A percentile compares a stretch with the other conserved stretches of the same genome.
Evolutionary conservation across 2,113 vertebrate species (phyloP).

Genomic region (Mellivora capensis): DNA sequence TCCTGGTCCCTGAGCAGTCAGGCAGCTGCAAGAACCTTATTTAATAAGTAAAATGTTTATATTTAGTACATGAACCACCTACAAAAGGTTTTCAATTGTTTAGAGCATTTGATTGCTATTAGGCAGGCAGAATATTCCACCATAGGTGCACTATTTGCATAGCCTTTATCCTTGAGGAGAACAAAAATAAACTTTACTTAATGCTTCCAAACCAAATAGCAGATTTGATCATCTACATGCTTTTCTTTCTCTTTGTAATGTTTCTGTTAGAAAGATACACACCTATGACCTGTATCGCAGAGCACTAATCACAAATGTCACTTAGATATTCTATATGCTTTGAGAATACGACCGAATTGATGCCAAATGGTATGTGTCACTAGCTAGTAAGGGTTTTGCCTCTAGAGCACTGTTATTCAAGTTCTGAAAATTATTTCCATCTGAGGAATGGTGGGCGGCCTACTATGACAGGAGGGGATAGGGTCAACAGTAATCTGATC

Average conservation of each 20-base stretch:
- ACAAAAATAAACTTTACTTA: constrained; percentile 30
- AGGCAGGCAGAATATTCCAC: neutral
- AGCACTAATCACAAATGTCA: neutral
- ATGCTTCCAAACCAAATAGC: neutral
- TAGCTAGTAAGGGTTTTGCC: neutral
- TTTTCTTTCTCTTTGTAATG: neutral
- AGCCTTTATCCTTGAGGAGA: constrained; percentile 22
- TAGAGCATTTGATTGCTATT: neutral
- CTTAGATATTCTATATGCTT: neutral
- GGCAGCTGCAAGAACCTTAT: neutral
- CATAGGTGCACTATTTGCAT: neutral
- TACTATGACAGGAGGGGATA: neutral
- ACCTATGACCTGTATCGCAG: neutral
- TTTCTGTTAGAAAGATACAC: neutral
- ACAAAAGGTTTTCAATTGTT: neutral
- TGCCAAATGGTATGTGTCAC: neutral
- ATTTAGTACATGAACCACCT: neutral
- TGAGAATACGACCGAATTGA: neutral
- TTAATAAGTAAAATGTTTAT: neutral
- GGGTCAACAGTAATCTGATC: constrained; percentile 43
- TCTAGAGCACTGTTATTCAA: neutral
- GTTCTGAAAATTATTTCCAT: constrained; percentile 62
- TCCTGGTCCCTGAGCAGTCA: neutral
- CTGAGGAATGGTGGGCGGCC: constrained; percentile 14
- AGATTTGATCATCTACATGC: neutral